phyloP scores from a whole-genome alignment of 2,797 vertebrate genomes.

The Cynopterus sphinx region DNA sequence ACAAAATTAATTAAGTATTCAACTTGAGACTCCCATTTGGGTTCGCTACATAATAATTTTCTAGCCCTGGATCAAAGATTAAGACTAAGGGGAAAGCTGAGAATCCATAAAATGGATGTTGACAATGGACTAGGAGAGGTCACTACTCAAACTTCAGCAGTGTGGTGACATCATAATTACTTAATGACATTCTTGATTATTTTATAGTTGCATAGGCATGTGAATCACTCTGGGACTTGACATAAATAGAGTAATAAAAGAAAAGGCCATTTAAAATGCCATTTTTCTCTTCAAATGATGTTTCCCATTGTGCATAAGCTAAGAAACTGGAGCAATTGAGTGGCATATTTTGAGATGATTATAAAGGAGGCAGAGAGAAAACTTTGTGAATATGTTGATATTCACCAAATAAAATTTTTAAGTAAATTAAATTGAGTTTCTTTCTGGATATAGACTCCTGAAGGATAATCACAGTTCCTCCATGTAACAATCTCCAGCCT shows the following conservation, averaged over 20 bases:
- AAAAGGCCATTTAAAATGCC: slow-evolving; percentile 19
- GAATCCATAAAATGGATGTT: background rate
- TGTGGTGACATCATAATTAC: background rate
- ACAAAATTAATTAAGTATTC: slow-evolving; percentile 14
- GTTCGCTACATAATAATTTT: slow-evolving; percentile 5
- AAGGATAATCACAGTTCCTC: background rate
- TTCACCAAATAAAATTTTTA: background rate
- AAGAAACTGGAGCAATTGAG: background rate
- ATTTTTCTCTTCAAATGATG: slow-evolving; percentile 33
- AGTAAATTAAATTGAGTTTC: background rate
- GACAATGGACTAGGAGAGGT: background rate
- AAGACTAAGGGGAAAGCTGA: background rate
- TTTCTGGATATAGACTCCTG: background rate
- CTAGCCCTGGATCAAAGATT: background rate
- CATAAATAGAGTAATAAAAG: slow-evolving; percentile 13
- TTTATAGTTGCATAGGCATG: background rate
- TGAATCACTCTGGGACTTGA: background rate
- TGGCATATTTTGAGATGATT: background rate
- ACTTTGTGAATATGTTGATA: background rate
- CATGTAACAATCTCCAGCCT: background rate
- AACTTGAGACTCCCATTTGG: background rate
- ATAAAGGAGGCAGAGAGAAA: background rate
- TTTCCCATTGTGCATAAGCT: slow-evolving; percentile 7
- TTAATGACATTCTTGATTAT: background rate
- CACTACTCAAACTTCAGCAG: background rate